These are phyloP conservation scores for Lamellibrachia satsuma DNA, from an alignment of 2,888 invertebrate species.

Conservation along the genomic window DNA sequence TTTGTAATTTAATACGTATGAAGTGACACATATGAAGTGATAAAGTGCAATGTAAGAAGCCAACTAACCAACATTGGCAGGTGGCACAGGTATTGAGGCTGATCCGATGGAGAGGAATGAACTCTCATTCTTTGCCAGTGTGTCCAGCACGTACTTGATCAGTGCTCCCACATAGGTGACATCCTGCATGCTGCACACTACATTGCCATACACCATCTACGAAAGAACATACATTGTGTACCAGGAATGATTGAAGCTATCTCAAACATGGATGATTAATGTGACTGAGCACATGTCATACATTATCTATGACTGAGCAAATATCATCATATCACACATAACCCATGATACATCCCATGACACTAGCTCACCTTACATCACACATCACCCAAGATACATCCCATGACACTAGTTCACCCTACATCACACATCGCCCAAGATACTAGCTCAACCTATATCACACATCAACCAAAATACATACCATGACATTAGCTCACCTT, in stretches of 20 bases:
- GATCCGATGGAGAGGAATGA: slow-evolving; percentile 50
- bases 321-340: not conserved
- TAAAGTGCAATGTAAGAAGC: not conserved
- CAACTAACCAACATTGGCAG: slow-evolving; percentile 58
- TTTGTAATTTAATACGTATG: too few relatives aligned
- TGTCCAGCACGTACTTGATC: slow-evolving; percentile 47
- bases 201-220: slow-evolving; percentile 14
- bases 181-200: slow-evolving; percentile 46
- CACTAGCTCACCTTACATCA: too few relatives aligned
- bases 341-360: not conserved
- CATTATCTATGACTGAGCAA: not conserved
- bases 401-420: too few relatives aligned
- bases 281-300: not conserved
- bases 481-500: too few relatives aligned
- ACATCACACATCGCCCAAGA: too few relatives aligned
- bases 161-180: slow-evolving; percentile 50
- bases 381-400: too few relatives aligned
- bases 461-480: too few relatives aligned
- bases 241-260: not conserved
- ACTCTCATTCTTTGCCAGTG: slow-evolving; percentile 48
- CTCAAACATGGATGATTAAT: not conserved
- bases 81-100: slow-evolving; percentile 55
- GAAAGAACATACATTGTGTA: not conserved
- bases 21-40: too few relatives aligned
- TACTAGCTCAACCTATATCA: too few relatives aligned